Evolutionary conservation across 2,888 invertebrate genomes (phyloP), one percentile per base, ranked within the genome.

Genomic region (Platycheirus albimanus): DNA sequence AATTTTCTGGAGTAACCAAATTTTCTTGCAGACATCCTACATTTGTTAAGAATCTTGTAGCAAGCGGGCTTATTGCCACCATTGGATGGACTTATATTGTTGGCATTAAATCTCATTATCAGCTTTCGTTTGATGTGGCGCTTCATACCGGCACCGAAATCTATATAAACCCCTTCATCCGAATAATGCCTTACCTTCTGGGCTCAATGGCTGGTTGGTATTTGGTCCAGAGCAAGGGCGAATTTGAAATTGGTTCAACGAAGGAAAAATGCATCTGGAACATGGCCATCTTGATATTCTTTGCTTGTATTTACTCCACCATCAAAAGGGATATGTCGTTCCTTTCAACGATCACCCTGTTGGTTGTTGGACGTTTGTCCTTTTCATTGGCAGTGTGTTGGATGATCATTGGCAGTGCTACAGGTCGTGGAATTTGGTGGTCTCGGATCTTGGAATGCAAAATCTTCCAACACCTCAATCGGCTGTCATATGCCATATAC

Each of bases 401-500:
- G 93, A 87, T 93, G 85, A 88, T 93, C 28, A 88, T 93, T 11
- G 93, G 93, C 47, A 93, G 93, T 85, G 90, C 90, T 28, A 92
- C 92, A 1, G 92, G 92, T 3, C 91, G 93, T 64, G 92, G 90
- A 24, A 88, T 86, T 8, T 88, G 89, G 88, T 91, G 90, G 90
- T 91, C 90, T 0, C 87, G 89, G 17, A 87, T 90, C 15, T 84
- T 90, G 77, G 90, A 90, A 81, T 87, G 87, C 43, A 89, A 89
- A 69, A 86, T 89, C 0, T 91, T 91, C 66, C 90, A 90, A 64
- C 91, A 91, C 47, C 66, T 93, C 3, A 93, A 93, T 86, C 91
- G 92, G 78, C 86, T 94, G 33, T 93, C 93, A 0, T 93, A 92
- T 86, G 92, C 92, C 52, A 92, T 92, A 33, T 94, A 94, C 87